Evolutionary conservation across 2,797 vertebrate species (phyloP), one percentile per base, ranked within the genome.

Genomic region (Cryptoblepharus egeriae): DNA sequence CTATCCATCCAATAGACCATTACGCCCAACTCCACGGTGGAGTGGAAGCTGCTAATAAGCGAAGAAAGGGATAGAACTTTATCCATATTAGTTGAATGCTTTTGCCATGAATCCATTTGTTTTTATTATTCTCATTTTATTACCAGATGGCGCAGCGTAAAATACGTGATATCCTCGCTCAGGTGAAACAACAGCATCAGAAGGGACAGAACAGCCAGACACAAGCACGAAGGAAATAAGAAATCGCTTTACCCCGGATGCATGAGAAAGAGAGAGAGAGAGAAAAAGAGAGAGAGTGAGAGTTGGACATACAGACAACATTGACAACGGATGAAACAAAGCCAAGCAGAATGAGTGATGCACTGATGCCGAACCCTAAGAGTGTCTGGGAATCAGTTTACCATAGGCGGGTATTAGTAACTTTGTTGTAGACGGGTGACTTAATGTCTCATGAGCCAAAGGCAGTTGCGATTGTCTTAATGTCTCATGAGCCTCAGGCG

Each of bases 111-210:
- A 20, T 80, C 68, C 18, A 0, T 30, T 35, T 20, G 13, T 15
- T 52, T 24, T 76, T 16, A 22, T 37, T 30, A 4, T 13, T 18
- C 6, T 64, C 28, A n/a, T 24, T 80, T 26, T 57, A 73, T 11
- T 75, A 8, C 0, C 93, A 98, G 98, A 93, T 98, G 97, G 98
- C 98, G 3, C 98, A 99, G 92, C 96, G 98, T 90, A 99, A 98
- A 96, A 99, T 99, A 93, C 96, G 98, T 26, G 98, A 99, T 93
- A 99, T 99, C 94, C 95, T 99, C 94, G 97, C 97, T 24, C 98
- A 98, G 94, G 97, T 98, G 79, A 98, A 97, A 90, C 97, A 97
- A 92, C 97, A 98, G 83, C 95, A 96, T 81, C 96, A 96, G 93
- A 98, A 98, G 95, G 98, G 98, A 91, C 97, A 97, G 69, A 96